Conservation (phyloP, 1,140 invertebrate genomes). For the Vanessa tameamea region DNA sequence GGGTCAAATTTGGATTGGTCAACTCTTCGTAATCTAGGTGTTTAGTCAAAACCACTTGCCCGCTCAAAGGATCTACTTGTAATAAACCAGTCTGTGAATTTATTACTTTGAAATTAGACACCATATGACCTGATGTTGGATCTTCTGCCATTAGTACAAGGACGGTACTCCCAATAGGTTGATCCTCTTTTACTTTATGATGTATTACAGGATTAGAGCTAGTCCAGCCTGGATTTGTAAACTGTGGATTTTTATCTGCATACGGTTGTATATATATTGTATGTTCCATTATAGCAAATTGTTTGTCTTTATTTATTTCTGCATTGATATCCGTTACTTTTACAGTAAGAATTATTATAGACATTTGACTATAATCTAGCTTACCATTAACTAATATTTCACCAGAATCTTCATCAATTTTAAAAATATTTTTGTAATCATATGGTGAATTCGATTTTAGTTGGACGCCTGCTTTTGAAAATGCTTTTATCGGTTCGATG, state of each 20-base stretch:
- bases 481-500: constrained; percentile 85
- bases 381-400: constrained; percentile 86
- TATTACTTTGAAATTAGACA: constrained; percentile 83
- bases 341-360: constrained; percentile 89
- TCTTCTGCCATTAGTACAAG: constrained; percentile 88
- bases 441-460: constrained; percentile 83
- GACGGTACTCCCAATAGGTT: constrained; percentile 88
- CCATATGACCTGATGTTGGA: constrained; percentile 83
- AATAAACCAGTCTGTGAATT: constrained; percentile 77
- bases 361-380: constrained; percentile 89
- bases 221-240: constrained; percentile 86
- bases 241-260: constrained; percentile 89
- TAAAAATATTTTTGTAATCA: constrained; percentile 86
- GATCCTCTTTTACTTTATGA: constrained; percentile 88
- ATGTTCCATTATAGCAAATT: constrained; percentile 85
- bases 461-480: constrained; percentile 88
- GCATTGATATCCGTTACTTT: constrained; percentile 88
- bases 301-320: constrained; percentile 84
- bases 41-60: constrained; percentile 86
- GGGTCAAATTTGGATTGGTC: constrained; percentile 84
- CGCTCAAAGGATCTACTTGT: constrained; percentile 84
- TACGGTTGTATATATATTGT: constrained; percentile 91
- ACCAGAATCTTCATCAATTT: constrained; percentile 85
- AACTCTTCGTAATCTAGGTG: constrained; percentile 88
- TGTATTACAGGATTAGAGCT: constrained; percentile 84